Conservation (phyloP, 2,888 invertebrate genomes). For the Thymelicus acteon region DNA sequence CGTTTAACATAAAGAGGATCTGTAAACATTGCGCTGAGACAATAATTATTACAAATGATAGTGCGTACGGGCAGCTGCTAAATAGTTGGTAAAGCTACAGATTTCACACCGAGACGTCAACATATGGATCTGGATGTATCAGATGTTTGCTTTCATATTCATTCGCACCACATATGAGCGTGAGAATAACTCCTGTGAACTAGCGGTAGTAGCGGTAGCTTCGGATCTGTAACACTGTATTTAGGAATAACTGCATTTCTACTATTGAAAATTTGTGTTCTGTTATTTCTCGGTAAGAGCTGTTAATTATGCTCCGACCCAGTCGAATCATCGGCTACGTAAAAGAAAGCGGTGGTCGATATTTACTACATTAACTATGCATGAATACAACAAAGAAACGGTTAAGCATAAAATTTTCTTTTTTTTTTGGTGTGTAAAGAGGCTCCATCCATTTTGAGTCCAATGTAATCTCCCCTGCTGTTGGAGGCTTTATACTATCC, state of each 20-base stretch:
- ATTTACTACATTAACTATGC: conserved; percentile 16
- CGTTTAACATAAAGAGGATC: conserved; percentile 69
- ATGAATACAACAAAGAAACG: not conserved
- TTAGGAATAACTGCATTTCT: conserved; percentile 65
- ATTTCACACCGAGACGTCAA: conserved; percentile 84
- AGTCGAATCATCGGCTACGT: conserved; percentile 46
- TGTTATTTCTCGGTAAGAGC: conserved; percentile 64
- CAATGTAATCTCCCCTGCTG: too few relatives aligned
- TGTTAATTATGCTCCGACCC: conserved; percentile 64
- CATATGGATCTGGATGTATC: conserved; percentile 84
- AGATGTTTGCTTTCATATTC: conserved; percentile 81
- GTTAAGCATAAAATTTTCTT: too few relatives aligned
- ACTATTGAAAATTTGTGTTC: conserved; percentile 67
- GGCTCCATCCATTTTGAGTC: too few relatives aligned
- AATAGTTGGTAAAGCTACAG: conserved; percentile 84
- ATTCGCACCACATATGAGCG: conserved; percentile 80
- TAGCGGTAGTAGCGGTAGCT: conserved; percentile 78
- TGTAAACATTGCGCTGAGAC: conserved; percentile 81
- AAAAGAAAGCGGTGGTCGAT: conserved; percentile 42
- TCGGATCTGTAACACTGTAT: conserved; percentile 72
- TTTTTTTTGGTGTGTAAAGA: too few relatives aligned
- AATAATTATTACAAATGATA: conserved; percentile 85
- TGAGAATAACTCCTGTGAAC: conserved; percentile 74
- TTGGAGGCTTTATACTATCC: too few relatives aligned
- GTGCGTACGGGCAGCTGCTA: conserved; percentile 77